Conservation (phyloP, 2,797 vertebrate genomes). For the Sebastes flavidus region DNA sequence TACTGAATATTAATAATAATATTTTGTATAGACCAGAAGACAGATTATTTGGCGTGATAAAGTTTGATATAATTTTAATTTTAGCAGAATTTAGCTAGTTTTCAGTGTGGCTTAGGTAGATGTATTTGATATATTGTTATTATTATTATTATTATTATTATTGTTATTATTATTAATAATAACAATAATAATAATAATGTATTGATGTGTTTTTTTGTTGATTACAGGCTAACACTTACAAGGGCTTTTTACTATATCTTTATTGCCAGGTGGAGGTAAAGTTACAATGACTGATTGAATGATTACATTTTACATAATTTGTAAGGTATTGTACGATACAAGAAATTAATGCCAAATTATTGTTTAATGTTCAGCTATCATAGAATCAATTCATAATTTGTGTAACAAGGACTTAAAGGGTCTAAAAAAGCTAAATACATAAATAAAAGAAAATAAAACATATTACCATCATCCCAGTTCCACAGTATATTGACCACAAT, state of each 20-base stretch:
- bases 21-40: background rate
- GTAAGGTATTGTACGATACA: background rate
- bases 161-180: rapidly evolving
- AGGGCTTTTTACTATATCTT: background rate
- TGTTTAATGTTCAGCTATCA: background rate
- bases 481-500: too few species aligned
- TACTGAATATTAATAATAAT: background rate
- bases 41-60: background rate
- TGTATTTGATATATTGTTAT: background rate
- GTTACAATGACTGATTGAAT: background rate
- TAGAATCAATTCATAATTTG: background rate
- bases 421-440: background rate
- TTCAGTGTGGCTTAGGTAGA: background rate
- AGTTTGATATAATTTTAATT: background rate
- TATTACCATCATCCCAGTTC: background rate
- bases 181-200: too few species aligned
- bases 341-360: background rate
- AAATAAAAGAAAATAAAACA: too few species aligned
- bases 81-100: background rate
- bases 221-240: background rate
- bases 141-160: background rate
- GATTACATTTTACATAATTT: background rate
- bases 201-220: background rate
- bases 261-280: background rate
- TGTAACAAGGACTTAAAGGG: background rate